These are phyloP conservation scores for Iselma pallidipennis DNA, from an alignment of 2,888 invertebrate species.

Conservation along the genomic window DNA sequence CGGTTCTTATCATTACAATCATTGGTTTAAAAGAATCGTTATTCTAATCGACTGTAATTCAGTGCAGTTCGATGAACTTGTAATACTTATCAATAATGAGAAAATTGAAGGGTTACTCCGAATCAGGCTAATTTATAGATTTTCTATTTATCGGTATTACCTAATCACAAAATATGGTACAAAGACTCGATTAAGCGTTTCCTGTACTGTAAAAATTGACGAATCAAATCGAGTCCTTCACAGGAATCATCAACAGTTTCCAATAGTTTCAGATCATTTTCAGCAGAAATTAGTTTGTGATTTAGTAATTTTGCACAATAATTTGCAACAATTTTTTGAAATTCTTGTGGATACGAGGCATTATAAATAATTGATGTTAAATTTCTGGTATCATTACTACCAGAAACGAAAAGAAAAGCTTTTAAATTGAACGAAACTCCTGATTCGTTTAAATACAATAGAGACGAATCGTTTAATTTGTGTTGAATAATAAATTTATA, in stretches of 20 bases:
- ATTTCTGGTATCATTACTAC: conserved; percentile 25
- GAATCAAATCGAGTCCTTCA: not conserved
- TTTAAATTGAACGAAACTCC: conserved; percentile 71
- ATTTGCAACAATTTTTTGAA: conserved; percentile 11
- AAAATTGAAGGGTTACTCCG: not conserved
- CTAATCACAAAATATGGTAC: too few species aligned
- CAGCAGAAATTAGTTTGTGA: conserved; percentile 4
- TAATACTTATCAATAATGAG: not conserved
- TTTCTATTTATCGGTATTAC: too few species aligned
- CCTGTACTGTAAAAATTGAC: not conserved
- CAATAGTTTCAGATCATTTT: conserved; percentile 4
- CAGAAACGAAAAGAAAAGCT: conserved; percentile 46
- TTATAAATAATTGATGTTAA: conserved; percentile 33
- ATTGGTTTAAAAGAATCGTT: too few species aligned
- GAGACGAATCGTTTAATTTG: conserved; percentile 58
- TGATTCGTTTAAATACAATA: conserved; percentile 65
- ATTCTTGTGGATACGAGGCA: conserved; percentile 35
- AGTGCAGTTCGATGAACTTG: not conserved
- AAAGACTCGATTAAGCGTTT: not conserved
- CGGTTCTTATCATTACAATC: not conserved
- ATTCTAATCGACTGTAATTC: too few species aligned
- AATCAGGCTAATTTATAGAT: too few species aligned
- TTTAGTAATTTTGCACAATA: conserved; percentile 13
- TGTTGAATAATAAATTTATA: conserved; percentile 68
- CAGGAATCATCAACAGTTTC: not conserved